Base-by-base conservation (phyloP, 2,797 vertebrate genomes). In the Petrocephalus schoutedeni region DNA sequence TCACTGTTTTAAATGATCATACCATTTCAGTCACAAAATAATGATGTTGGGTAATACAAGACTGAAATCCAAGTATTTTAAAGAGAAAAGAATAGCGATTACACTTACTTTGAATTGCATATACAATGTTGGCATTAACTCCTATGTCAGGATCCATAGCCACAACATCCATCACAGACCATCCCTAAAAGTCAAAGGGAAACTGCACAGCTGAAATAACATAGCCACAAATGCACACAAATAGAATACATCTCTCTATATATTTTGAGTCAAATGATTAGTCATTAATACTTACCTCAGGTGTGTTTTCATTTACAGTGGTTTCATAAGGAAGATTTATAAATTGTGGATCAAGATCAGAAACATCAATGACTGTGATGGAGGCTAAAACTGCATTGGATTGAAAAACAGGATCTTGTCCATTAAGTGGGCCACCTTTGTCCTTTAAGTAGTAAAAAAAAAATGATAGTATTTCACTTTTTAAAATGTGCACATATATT, bases 81-180 rank as follows among this genome's bases (percentile, higher is more conserved):
- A 19, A 77, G 6, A 45, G 6, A 45, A 41, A 49, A 83, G 53
- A 58, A 58, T 67, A 85, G 2, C 58, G 23, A 32, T n/a, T 58
- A 41, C 6, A 59, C 84, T 86, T 91, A 99, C 98, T 85, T 91
- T 93, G 90, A 93, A 99, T 97, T 89, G 1, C 91, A 90, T 96
- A 99, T 87, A 0, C 83, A 83, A 99, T 95, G 0, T 0, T 0
- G 57, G 97, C 95, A 2, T 95, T 94, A 91, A 99, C 84, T 51
- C 95, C 97, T 6, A 80, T 96, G 93, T 99, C 98, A 49, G 90
- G 91, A 89, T 99, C 98, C 16, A 95, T 58, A 10, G 98, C 98
- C 0, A 41, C 90, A 87, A 98, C 95, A 7, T 6, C 91, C 67
- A 97, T 90, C 89, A 99, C 95, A 0, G 53, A 4, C 0, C 6